A percentile compares a stretch with the other conserved stretches of the same genome.
Evolutionary conservation across 2,113 vertebrate genomes (phyloP).

Genomic region (Caloenas nicobarica): DNA sequence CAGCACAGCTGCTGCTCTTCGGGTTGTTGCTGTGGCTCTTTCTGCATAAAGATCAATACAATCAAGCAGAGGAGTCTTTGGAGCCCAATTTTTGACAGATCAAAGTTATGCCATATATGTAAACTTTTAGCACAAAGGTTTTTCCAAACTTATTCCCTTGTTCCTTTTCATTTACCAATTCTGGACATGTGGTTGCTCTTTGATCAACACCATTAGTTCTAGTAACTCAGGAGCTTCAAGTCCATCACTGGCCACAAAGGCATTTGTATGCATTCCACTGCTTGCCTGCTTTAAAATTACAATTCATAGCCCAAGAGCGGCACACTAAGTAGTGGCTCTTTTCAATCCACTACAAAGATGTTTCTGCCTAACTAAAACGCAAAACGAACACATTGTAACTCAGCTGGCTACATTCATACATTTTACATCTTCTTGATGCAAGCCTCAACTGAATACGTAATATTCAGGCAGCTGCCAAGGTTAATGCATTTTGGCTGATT

Average conservation of each 20-base stretch:
- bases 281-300: slow-evolving; percentile 67
- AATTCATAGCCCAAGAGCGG: slow-evolving; percentile 61
- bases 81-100: background rate
- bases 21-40: background rate
- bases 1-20: background rate
- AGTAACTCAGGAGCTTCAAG: slow-evolving; percentile 64
- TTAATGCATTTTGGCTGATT: slow-evolving; percentile 48
- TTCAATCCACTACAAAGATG: slow-evolving; percentile 67
- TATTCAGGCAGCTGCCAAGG: slow-evolving; percentile 51
- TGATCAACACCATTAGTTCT: slow-evolving; percentile 65
- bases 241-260: slow-evolving; percentile 67
- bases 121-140: background rate
- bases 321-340: slow-evolving; percentile 48
- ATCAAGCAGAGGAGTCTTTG: background rate
- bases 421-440: slow-evolving; percentile 42
- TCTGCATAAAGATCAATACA: background rate
- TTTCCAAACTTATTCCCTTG: background rate
- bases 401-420: slow-evolving; percentile 54
- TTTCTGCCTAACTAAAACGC: slow-evolving; percentile 64
- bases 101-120: background rate
- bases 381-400: slow-evolving; percentile 56
- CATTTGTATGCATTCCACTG: slow-evolving; percentile 68
- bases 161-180: slow-evolving; percentile 64
- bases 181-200: slow-evolving; percentile 55
- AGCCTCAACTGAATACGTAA: slow-evolving; percentile 43